phyloP scores from a whole-genome alignment of 1,140 invertebrate genomes.

The Lethocerus indicus region DNA sequence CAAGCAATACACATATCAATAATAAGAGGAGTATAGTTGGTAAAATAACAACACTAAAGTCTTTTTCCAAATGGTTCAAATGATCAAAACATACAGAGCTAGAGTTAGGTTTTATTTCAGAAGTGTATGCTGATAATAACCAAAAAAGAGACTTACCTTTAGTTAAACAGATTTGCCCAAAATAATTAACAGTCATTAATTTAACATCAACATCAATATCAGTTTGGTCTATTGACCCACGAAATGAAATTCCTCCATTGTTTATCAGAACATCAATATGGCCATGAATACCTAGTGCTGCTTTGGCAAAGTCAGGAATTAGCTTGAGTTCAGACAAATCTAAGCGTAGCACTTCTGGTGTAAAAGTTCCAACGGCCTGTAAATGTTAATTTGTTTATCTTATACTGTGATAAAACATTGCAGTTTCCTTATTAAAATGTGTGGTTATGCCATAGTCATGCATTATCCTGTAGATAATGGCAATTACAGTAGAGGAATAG shows the following conservation, averaged over 20 bases:
- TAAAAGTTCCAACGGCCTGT: not conserved
- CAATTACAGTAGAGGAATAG: too few relatives aligned
- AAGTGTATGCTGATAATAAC: too few relatives aligned
- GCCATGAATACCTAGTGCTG: conserved; percentile 48
- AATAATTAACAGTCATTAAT: conserved; percentile 90
- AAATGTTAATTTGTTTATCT: not conserved
- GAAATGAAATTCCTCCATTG: conserved; percentile 76
- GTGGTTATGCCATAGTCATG: too few relatives aligned
- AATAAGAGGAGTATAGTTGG: too few relatives aligned
- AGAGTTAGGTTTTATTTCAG: too few relatives aligned
- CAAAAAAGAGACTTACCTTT: conserved; percentile 33
- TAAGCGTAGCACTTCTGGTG: conserved; percentile 35
- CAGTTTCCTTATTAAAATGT: too few relatives aligned
- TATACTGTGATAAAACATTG: not conserved
- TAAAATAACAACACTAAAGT: conserved; percentile 2
- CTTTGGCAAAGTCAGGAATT: conserved; percentile 40
- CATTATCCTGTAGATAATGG: too few relatives aligned
- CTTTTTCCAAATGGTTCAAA: not conserved
- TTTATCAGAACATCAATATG: conserved; percentile 80
- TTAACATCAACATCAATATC: conserved; percentile 68
- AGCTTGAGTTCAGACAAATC: conserved; percentile 57
- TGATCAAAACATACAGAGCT: not conserved
- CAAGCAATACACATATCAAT: conserved; percentile 4
- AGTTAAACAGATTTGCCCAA: conserved; percentile 76
- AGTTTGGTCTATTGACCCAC: conserved; percentile 61